These are phyloP conservation scores for Odontophorus gujanensis DNA, from an alignment of 2,113 vertebrate species.

Conservation along the genomic window DNA sequence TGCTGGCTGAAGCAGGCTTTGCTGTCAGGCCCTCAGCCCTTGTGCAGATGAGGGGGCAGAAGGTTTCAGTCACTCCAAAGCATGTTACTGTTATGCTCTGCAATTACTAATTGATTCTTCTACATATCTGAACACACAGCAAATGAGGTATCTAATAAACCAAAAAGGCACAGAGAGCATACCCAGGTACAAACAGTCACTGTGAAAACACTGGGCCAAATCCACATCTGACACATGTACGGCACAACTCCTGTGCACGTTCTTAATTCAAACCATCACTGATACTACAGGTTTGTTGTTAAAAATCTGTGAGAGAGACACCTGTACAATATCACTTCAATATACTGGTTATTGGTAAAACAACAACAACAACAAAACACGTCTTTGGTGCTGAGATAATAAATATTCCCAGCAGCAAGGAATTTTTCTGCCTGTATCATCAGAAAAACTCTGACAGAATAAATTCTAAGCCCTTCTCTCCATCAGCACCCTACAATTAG, in stretches of 20 bases:
- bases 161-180: neutral
- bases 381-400: neutral
- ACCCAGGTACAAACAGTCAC: fast-evolving
- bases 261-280: neutral
- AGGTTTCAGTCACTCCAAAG: constrained; percentile 16
- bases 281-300: neutral
- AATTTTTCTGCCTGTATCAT: neutral
- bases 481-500: neutral
- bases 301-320: neutral
- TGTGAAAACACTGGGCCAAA: neutral
- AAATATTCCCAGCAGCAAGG: neutral
- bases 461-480: neutral
- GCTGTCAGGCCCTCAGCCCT: neutral
- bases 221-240: neutral
- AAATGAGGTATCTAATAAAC: neutral
- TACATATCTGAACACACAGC: neutral
- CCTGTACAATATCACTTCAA: neutral
- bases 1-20: neutral
- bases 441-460: neutral
- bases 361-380: too few relatives aligned
- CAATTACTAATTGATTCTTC: neutral
- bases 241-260: neutral
- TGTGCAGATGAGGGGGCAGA: neutral
- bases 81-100: too few relatives aligned
- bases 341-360: neutral